These are phyloP conservation scores for Chinchilla lanigera DNA, from an alignment of 2,113 vertebrate genomes.

Conservation along the genomic window DNA sequence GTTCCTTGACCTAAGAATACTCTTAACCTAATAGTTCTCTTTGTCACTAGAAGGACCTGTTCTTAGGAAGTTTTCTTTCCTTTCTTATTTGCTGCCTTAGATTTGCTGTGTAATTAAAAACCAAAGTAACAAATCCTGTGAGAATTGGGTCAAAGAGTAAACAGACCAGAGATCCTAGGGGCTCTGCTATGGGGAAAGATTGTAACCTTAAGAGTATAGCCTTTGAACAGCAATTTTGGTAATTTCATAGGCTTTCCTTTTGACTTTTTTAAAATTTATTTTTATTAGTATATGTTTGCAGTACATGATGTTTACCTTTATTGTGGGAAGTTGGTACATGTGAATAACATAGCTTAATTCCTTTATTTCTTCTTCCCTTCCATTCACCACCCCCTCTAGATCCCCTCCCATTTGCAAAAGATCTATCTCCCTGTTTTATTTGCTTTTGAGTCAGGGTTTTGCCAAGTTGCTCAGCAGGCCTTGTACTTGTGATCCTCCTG, in stretches of 20 bases:
- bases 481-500: background rate
- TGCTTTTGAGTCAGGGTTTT: background rate
- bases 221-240: conserved; percentile 39
- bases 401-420: background rate
- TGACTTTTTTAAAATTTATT: background rate
- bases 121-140: conserved; percentile 46
- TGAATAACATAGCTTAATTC: background rate
- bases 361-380: background rate
- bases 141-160: conserved; percentile 54
- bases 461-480: background rate
- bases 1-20: background rate
- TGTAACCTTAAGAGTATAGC: background rate
- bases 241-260: background rate
- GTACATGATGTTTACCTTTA: background rate
- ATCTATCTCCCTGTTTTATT: background rate
- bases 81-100: conserved; percentile 25
- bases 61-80: background rate
- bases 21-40: background rate
- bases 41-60: background rate
- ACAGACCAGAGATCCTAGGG: conserved; percentile 29
- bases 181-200: conserved; percentile 18
- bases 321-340: background rate
- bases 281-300: background rate
- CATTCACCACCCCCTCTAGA: background rate
- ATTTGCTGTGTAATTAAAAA: conserved; percentile 59